Evolutionary conservation across 1,140 invertebrate genomes (phyloP), one percentile per base, ranked within the genome.

Genomic region (Cydia strobilella): DNA sequence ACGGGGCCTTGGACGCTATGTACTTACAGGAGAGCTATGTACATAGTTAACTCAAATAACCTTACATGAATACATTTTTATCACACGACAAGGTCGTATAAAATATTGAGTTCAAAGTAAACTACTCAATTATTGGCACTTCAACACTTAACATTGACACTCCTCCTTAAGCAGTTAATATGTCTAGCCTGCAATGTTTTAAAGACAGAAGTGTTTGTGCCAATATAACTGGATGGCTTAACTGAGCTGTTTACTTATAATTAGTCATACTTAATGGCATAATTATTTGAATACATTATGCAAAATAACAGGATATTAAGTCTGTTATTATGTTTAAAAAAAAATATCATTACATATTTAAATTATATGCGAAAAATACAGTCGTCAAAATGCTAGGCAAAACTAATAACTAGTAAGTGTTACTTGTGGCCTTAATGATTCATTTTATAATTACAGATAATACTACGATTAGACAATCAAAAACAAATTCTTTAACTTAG

Each of bases 401-500:
- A 69, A 69, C 27, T 69, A 69, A 69, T 69, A 18, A 35, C 27
- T 69, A 69, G 15, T 35, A 31, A 18, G 31, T 35, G 31, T 69
- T 35, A 69, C 31, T 69, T 69, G 65, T 69, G 65, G 65, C 65
- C 65, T 69, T 69, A 35, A 69, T 69, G 31, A 42, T 69, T 69
- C 31, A 69, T 39, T 31, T 69, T 39, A 69, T 42, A 69, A 39
- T 35, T 31, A 66, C 25, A 35, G 18, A 69, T 18, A 69, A 69
- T 69, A 66, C 27, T 66, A 18, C 35, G 31, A 35, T 69, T 69
- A 54, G 59, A 54, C 42, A 73, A 39, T 75, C 62, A n/a, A 15
- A 75, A 73, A 62, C 20, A 45, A 78, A 76, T 69, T 51, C 35
- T 74, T 74, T 75, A 74, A 23, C 69, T 75, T 72, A 74, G 75